Conservation (phyloP, 1,140 invertebrate species). For the Diuraphis noxia region DNA sequence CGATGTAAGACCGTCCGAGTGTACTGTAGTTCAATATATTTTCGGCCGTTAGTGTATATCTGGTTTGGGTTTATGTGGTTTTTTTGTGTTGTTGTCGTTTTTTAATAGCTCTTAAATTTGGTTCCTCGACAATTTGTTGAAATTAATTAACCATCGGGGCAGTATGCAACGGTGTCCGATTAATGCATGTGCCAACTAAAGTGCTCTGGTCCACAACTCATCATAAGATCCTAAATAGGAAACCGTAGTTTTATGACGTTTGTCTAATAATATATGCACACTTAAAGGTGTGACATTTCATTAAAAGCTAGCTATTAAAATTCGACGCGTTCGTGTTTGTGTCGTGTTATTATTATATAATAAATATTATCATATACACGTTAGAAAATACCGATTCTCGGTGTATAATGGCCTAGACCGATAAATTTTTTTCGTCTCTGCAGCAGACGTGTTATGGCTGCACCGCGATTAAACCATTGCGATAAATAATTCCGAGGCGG, state of each 20-base stretch:
- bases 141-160: not conserved
- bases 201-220: not conserved
- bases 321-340: not conserved
- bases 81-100: not conserved
- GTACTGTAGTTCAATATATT: not conserved
- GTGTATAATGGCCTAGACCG: not conserved
- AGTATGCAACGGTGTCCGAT: not conserved
- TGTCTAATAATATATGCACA: not conserved
- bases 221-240: not conserved
- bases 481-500: not conserved
- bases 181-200: not conserved
- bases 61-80: constrained; percentile 13
- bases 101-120: not conserved
- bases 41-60: not conserved
- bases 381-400: not conserved
- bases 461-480: not conserved
- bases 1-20: not conserved
- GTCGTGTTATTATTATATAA: not conserved
- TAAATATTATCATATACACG: not conserved
- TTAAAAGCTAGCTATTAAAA: not conserved
- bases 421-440: constrained; percentile 26
- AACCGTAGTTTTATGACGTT: not conserved
- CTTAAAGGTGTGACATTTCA: not conserved
- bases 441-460: too few species aligned
- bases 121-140: not conserved